Evolutionary conservation across 2,888 invertebrate species (phyloP).

Genomic region (Pseudococcus longispinus): DNA sequence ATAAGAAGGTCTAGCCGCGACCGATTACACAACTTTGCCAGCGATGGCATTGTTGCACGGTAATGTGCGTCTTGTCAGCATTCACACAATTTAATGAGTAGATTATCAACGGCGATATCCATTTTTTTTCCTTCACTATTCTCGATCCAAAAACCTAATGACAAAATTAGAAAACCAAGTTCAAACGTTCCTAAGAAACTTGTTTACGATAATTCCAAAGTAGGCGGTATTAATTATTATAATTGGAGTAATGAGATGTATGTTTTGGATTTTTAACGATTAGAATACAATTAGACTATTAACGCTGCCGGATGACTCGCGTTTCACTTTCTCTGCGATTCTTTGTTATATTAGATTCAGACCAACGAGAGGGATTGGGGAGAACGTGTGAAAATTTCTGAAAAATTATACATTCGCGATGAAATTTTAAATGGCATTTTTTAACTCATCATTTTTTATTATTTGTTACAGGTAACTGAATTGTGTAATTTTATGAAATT

Average conservation of each 20-base stretch:
- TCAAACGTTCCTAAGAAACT: neutral
- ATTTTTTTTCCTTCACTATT: neutral
- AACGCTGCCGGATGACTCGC: neutral
- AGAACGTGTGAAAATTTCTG: neutral
- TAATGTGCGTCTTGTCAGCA: neutral
- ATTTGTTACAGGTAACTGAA: too few relatives aligned
- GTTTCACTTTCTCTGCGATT: neutral
- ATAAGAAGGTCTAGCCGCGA: conserved; percentile 16
- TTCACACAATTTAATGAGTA: neutral
- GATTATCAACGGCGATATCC: neutral
- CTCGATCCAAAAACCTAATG: neutral
- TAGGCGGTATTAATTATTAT: neutral
- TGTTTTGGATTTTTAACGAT: neutral
- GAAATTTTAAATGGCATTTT: neutral
- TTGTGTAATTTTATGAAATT: too few relatives aligned
- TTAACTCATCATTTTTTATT: neutral
- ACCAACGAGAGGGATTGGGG: neutral
- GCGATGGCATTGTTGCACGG: conserved; percentile 16
- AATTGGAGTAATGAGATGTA: neutral
- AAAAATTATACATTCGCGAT: neutral
- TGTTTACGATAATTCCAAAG: neutral
- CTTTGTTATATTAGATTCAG: neutral
- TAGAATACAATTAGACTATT: conserved; percentile 28
- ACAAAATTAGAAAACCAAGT: neutral
- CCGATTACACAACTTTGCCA: conserved; percentile 31